Evolutionary conservation across 2,888 invertebrate species (phyloP), one percentile per base, ranked within the genome.

Genomic region (Synanthedon vespiformis): DNA sequence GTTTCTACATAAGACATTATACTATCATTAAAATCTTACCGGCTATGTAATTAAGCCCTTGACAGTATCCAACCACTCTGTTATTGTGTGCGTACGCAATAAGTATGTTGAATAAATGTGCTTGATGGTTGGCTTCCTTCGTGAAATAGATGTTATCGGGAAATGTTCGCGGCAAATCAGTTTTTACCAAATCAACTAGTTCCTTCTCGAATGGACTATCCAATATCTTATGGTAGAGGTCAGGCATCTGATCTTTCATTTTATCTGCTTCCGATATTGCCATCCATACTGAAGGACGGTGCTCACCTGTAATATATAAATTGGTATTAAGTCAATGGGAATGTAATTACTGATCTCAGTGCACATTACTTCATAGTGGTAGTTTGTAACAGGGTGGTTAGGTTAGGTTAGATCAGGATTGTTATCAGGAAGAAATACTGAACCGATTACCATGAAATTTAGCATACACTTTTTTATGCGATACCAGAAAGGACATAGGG

Each of bases 101-200:
- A 56, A 98, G 88, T 66, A 97, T 92, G 77, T 96, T 94, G 66
- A 92, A 95, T 51, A 98, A 84, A 64, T 95, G 93, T 57, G 91
- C 89, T 60, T 93, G 92, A 60, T 94, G 90, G 57, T 91, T 90
- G 53, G 92, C 92, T 53, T 91, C 90, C 58, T 92, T 92, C 56
- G 92, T 92, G 73, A 98, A 98, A 79, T 93, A 95, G 62, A 97
- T 95, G 80, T 98, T 98, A 74, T 97, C 97, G 53, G 97, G 97
- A 87, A 97, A 98, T 56, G 97, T 98, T 58, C 98, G 89, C 57
- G 96, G 96, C 64, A 97, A 87, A 88, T 97, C 97, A 57, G 95
- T 94, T 80, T 92, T 92, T 53, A 97, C 96, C 55, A 92, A 89
- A 68, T 97, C 96, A 52, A 92, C 91, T 27, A 94, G 84, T 66